phyloP scores from a whole-genome alignment of 2,888 invertebrate species.

The Torymus texanus region DNA sequence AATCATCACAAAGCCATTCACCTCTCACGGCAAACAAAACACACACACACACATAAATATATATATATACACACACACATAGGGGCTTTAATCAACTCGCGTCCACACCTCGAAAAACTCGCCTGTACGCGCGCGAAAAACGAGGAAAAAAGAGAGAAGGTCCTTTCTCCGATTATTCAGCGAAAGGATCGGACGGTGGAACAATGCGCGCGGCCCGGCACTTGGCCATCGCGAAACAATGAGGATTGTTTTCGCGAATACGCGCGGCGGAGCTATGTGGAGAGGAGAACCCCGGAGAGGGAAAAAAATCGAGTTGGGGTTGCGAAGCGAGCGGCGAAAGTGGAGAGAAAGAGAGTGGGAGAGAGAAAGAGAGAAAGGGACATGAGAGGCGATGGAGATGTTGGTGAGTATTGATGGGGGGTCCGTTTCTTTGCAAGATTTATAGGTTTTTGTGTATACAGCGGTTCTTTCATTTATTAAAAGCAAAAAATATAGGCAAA shows the following conservation, averaged over 20 bases:
- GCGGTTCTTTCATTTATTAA: too few relatives aligned
- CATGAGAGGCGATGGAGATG: too few relatives aligned
- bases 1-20: constrained; percentile 45
- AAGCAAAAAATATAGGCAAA: too few relatives aligned
- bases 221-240: constrained; percentile 55
- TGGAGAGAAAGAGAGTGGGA: constrained; percentile 53
- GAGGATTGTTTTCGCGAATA: constrained; percentile 54
- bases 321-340: constrained; percentile 16
- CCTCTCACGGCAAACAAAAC: constrained; percentile 22
- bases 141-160: constrained; percentile 22
- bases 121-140: not conserved
- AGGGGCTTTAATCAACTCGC: constrained; percentile 47
- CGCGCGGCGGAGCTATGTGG: not conserved
- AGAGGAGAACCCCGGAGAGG: not conserved
- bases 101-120: constrained; percentile 4
- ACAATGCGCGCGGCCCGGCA: constrained; percentile 43
- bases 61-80: not conserved
- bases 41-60: not conserved
- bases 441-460: too few relatives aligned
- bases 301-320: constrained; percentile 28
- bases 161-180: not conserved
- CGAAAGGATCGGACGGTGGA: too few relatives aligned
- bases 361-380: constrained; percentile 54
- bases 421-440: too few relatives aligned
- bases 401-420: too few relatives aligned